Base-by-base conservation (phyloP, 1,140 invertebrate genomes). In the Geopemphigus sp. region DNA sequence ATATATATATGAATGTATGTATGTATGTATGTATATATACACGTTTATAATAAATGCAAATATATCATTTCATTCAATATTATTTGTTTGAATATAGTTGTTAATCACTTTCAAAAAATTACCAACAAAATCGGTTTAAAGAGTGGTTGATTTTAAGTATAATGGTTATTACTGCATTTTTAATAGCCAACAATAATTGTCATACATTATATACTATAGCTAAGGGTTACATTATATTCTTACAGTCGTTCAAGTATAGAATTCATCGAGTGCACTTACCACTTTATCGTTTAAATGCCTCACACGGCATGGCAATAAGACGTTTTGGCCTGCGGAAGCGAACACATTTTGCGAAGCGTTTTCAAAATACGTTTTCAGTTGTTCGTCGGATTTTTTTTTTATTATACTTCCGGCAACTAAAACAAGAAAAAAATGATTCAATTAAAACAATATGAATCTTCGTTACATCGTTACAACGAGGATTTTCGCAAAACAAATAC, bases 251-350 rank as follows among this genome's bases (percentile, higher is more conserved):
- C n/a, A 11, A 39, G 8, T 39, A 39, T 39, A 39, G 32, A 39
- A 45, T 68, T 24, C 66, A 68, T 68, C 39, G 26, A 68, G 47
- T 53, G 47, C 80, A 88, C 88, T 88, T 84, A 90, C 90, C 84
- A 89, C 88, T 87, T 89, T 89, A 83, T 90, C 89, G 32, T 87
- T 87, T 66, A 90, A 85, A 84, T 90, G 87, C 82, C 87, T 85
- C 56, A 90, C 89, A 19, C 88, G 87, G 82, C 90, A 91, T 5
- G 89, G 88, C 80, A 91, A 83, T 81, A 89, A 88, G 57, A 89
- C 88, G 5, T 88, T 89, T 83, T 90, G 88, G 10, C 89, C 89
- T 22, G 87, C 86, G 73, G 87, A 86, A 1, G 86, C 87, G 64
- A 87, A 87, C 78, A 88, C 86, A 83, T 88, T 88, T 61, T 85